phyloP scores from a whole-genome alignment of 35 echinoderm and acorn worm species.

The Anneissia japonica region DNA sequence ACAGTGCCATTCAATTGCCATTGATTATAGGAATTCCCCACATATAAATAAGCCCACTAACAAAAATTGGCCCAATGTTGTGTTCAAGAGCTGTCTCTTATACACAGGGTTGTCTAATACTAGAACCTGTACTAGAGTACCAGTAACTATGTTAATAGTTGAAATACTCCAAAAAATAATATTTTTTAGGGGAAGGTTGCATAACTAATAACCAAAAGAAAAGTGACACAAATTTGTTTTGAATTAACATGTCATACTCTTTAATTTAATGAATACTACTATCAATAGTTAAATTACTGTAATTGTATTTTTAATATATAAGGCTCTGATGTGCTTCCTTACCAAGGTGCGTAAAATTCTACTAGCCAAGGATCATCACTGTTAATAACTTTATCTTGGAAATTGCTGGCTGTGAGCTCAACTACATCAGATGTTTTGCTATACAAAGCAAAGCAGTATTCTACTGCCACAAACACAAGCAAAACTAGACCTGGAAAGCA shows the following conservation, averaged over 20 bases:
- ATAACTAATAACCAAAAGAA: not conserved
- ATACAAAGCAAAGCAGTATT: slow-evolving; percentile 38
- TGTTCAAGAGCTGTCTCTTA: too few relatives aligned
- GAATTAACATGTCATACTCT: not conserved
- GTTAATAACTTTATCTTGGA: slow-evolving; percentile 73
- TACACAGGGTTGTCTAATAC: too few relatives aligned
- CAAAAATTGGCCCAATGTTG: too few relatives aligned
- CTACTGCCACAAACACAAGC: not conserved
- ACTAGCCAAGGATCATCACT: slow-evolving; percentile 85
- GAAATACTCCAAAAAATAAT: not conserved
- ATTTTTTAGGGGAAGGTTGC: not conserved
- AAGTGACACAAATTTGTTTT: not conserved
- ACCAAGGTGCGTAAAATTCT: slow-evolving; percentile 97
- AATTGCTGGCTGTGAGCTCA: slow-evolving; percentile 57
- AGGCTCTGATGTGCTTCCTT: slow-evolving; percentile 17
- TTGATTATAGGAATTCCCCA: too few relatives aligned
- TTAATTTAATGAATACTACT: not conserved
- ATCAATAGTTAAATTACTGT: too few relatives aligned
- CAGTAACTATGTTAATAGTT: not conserved
- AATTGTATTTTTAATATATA: not conserved
- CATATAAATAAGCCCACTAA: too few relatives aligned
- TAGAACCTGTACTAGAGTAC: too few relatives aligned
- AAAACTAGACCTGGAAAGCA: not conserved
- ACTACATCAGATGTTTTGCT: slow-evolving; percentile 68
- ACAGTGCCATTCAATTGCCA: too few relatives aligned